Evolutionary conservation across 2,888 invertebrate species (phyloP).

Genomic region (Pegoplata infirma): DNA sequence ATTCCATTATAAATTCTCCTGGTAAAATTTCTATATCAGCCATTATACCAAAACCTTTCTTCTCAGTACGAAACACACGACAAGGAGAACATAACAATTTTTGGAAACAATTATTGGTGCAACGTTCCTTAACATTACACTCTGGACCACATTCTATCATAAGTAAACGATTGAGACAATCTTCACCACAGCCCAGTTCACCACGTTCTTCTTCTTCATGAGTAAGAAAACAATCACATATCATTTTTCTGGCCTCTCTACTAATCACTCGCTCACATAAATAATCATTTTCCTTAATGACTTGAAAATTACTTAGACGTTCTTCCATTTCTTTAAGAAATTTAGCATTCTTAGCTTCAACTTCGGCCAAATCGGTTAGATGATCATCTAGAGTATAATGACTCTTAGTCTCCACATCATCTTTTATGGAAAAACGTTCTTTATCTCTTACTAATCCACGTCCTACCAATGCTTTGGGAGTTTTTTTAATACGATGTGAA

Average conservation of each 20-base stretch:
- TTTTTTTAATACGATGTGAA: constrained; percentile 85
- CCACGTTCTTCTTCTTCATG: constrained; percentile 92
- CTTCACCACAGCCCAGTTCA: constrained; percentile 94
- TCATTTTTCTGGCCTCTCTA: constrained; percentile 95
- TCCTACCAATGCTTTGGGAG: constrained; percentile 78
- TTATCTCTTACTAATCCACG: constrained; percentile 83
- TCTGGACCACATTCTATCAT: constrained; percentile 98
- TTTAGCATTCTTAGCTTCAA: constrained; percentile 74
- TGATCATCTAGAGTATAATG: constrained; percentile 77
- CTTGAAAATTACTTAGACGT: constrained; percentile 86
- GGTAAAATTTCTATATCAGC: constrained; percentile 72
- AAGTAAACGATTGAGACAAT: constrained; percentile 97
- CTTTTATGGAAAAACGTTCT: constrained; percentile 71
- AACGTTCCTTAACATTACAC: constrained; percentile 92
- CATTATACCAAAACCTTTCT: constrained; percentile 96
- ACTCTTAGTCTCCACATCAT: constrained; percentile 71
- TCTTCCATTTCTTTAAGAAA: constrained; percentile 78
- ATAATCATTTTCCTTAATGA: constrained; percentile 92
- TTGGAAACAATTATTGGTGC: constrained; percentile 97
- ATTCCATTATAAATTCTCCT: constrained; percentile 98
- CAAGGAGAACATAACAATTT: constrained; percentile 90
- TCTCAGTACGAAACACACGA: constrained; percentile 93
- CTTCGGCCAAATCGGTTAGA: constrained; percentile 71
- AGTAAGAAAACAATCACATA: constrained; percentile 95
- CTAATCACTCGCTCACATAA: constrained; percentile 90